Evolutionary conservation across 2,888 invertebrate species (phyloP), one percentile per base, ranked within the genome.

Genomic region (Eristalinus sepulchralis): DNA sequence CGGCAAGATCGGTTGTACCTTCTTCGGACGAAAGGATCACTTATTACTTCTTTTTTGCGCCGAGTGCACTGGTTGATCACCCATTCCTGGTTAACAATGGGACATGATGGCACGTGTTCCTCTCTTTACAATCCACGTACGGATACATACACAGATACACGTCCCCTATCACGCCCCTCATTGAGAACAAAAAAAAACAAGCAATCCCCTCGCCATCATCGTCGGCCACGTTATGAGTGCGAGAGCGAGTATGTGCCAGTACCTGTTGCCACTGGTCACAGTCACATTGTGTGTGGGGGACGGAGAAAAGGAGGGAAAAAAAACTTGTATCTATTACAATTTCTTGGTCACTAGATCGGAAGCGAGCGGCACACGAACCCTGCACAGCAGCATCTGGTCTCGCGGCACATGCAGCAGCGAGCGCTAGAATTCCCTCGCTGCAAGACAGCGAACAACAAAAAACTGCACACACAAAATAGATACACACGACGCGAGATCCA

Each of bases 291-390:
- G 82, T 77, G 72, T 82, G 73, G 47, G 59, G 20, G 11, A 57
- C 39, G 73, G 8, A 17, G 47, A 47, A 9, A 17, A 39, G 0
- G 4, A 13, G 3, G 11, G 13, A 2, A 39, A 39, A 5, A 73
- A 57, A 75, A 83, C 67, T 3, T 87, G 83, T 79, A 83, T 87
- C 83, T 83, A 83, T 80, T 76, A 72, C 87, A 73, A 76, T 87
- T 76, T 83, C 79, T 87, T 87, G 87, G 87, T 87, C 87, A 87
- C 83, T 83, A 83, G 87, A 87, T 83, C 83, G 87, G 83, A 87
- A 83, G 76, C 75, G 39, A 75, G 60, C 22, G 24, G 11, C 63
- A 77, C 76, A 76, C 64, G 55, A 20, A 60, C 4, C 53, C 13
- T 27, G 9, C 57, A 57, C 57, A 57, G 34, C 34, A 1, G 34